Percentiles rank a stretch among this genome's conserved stretches.
Evolutionary conservation across 2,797 vertebrate species (phyloP).

Genomic region (Tokudaia tokunoshimensis): DNA sequence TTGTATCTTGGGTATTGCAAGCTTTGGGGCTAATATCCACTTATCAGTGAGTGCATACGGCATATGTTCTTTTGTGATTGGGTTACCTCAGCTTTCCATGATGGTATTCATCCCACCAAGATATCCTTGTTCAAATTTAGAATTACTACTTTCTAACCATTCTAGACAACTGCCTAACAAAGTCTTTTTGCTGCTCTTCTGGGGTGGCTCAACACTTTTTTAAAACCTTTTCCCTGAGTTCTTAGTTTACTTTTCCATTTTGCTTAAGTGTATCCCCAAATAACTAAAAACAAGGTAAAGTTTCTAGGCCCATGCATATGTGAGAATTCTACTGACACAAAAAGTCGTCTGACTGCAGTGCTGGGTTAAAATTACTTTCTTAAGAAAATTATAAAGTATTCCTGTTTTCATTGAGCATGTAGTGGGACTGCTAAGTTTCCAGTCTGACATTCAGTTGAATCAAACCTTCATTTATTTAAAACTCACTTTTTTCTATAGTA

Average conservation of each 20-base stretch:
- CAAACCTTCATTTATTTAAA: constrained; percentile 42
- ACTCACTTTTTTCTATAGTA: constrained; percentile 1
- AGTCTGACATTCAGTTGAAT: background rate
- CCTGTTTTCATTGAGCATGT: constrained; percentile 6
- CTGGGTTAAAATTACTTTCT: constrained; percentile 40
- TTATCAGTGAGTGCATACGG: no score
- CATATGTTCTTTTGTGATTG: no score
- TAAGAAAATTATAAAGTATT: constrained; percentile 20
- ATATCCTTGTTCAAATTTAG: constrained; percentile 2
- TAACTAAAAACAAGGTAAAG: constrained; percentile 32
- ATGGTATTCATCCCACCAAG: background rate
- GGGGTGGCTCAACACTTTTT: background rate
- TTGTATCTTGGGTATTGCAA: no score
- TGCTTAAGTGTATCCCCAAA: constrained; percentile 20
- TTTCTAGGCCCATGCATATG: background rate
- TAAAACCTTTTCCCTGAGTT: background rate
- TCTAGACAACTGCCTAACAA: background rate
- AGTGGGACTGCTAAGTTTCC: background rate
- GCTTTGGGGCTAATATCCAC: no score
- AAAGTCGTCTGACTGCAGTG: constrained; percentile 25
- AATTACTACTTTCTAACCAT: background rate
- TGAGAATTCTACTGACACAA: constrained; percentile 27
- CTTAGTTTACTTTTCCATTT: background rate
- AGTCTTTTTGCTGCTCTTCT: background rate
- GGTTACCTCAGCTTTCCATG: background rate